Conservation (phyloP, 2,113 vertebrate species). For the Promerops cafer region DNA sequence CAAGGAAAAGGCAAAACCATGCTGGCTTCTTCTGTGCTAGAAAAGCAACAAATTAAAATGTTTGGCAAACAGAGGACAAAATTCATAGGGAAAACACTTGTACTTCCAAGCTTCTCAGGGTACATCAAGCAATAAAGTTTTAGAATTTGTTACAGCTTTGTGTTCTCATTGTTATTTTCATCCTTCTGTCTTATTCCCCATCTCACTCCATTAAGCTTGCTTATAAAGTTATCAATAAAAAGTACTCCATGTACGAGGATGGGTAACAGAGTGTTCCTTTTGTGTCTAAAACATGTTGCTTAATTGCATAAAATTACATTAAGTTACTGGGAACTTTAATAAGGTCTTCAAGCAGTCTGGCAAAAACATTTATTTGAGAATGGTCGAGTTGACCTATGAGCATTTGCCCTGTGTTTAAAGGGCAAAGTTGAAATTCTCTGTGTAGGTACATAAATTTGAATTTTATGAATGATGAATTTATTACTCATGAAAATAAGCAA, state of each 20-base stretch:
- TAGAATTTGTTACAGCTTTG: conserved; percentile 22
- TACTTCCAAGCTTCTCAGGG: conserved; percentile 35
- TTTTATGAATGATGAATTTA: neutral
- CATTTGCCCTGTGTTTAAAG: neutral
- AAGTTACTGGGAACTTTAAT: neutral
- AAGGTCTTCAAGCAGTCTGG: neutral
- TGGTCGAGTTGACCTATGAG: neutral
- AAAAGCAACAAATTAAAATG: conserved; percentile 56
- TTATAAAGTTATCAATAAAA: neutral
- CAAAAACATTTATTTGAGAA: neutral
- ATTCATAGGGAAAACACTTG: neutral
- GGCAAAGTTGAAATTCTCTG: neutral
- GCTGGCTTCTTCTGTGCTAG: conserved; percentile 19
- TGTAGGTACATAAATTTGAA: neutral
- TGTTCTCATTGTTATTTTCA: conserved; percentile 31
- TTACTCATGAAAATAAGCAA: neutral
- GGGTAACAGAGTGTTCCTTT: neutral
- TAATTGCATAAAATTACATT: neutral
- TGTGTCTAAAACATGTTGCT: neutral
- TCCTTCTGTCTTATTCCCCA: neutral
- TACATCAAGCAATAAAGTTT: conserved; percentile 33
- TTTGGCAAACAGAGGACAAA: conserved; percentile 48
- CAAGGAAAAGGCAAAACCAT: conserved; percentile 29
- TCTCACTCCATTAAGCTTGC: neutral
- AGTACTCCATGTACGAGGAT: neutral